phyloP scores from a whole-genome alignment of 2,888 invertebrate genomes.

The Hypselothyrea guttata region DNA sequence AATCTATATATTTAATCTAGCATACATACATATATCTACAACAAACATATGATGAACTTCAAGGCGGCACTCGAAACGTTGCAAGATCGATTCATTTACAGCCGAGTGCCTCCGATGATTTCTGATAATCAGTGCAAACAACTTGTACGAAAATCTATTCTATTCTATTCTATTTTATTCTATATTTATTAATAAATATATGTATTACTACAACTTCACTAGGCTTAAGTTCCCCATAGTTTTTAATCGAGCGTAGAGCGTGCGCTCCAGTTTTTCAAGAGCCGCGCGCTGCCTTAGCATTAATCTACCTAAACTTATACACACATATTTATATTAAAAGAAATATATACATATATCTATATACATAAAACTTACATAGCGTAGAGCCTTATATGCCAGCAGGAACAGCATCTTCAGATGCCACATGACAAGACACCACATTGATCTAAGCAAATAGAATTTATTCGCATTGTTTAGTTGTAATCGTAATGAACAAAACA shows the following conservation, averaged over 20 bases:
- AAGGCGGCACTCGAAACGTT: slow-evolving; percentile 45
- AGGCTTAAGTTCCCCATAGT: slow-evolving; percentile 67
- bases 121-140: slow-evolving; percentile 70
- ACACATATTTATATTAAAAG: slow-evolving; percentile 20
- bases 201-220: slow-evolving; percentile 66
- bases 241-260: slow-evolving; percentile 55
- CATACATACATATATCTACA: slow-evolving; percentile 26
- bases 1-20: slow-evolving; percentile 28
- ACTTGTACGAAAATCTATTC: slow-evolving; percentile 39
- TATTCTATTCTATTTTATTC: slow-evolving; percentile 4
- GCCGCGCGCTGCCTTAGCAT: slow-evolving; percentile 53
- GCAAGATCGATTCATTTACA: neutral
- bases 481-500: slow-evolving; percentile 50
- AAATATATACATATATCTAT: slow-evolving; percentile 39
- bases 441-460: slow-evolving; percentile 11
- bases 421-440: too few species aligned
- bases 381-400: slow-evolving; percentile 26
- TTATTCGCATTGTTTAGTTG: slow-evolving; percentile 62
- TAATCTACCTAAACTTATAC: slow-evolving; percentile 35
- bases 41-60: slow-evolving; percentile 34
- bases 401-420: slow-evolving; percentile 33
- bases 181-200: slow-evolving; percentile 29
- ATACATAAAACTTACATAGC: slow-evolving; percentile 36
- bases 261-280: slow-evolving; percentile 34
- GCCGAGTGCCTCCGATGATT: slow-evolving; percentile 39